These are phyloP conservation scores for Exephanes ischioxanthus DNA, from an alignment of 2,888 invertebrate species.

Conservation along the genomic window DNA sequence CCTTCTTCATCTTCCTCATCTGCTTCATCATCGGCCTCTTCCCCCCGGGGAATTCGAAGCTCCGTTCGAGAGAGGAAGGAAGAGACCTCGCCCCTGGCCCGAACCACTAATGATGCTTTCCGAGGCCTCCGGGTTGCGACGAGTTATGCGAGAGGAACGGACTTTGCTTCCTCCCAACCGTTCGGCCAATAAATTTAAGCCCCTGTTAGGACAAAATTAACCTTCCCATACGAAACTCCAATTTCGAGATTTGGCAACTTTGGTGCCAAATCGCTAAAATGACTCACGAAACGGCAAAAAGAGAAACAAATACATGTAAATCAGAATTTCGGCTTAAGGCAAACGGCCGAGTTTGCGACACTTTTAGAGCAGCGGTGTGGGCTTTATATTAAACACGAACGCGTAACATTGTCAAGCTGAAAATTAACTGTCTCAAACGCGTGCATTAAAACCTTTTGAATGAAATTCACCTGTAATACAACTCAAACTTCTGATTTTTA, in stretches of 20 bases:
- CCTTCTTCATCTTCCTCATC: slow-evolving; percentile 54
- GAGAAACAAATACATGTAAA: not conserved
- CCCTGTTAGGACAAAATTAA: slow-evolving; percentile 47
- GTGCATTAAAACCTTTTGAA: too few relatives aligned
- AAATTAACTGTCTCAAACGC: too few relatives aligned
- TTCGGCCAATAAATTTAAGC: slow-evolving; percentile 68
- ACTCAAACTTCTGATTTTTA: too few relatives aligned
- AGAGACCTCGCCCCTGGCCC: slow-evolving; percentile 69
- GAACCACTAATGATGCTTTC: slow-evolving; percentile 73
- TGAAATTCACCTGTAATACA: too few relatives aligned
- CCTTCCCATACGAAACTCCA: not conserved
- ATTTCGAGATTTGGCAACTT: not conserved
- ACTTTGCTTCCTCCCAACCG: slow-evolving; percentile 58
- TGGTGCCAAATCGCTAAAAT: not conserved
- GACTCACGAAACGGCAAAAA: not conserved
- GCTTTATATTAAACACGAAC: too few relatives aligned
- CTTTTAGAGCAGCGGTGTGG: too few relatives aligned
- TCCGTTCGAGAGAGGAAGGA: slow-evolving; percentile 70
- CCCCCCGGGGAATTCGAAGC: slow-evolving; percentile 67
- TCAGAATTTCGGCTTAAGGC: too few relatives aligned
- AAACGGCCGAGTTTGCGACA: too few relatives aligned
- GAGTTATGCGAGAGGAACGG: slow-evolving; percentile 57
- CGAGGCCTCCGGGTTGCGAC: slow-evolving; percentile 62
- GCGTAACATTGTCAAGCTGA: too few relatives aligned
- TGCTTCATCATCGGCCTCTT: slow-evolving; percentile 24